phyloP scores from a whole-genome alignment of 2,113 vertebrate genomes.

The Poecilia latipinna region DNA sequence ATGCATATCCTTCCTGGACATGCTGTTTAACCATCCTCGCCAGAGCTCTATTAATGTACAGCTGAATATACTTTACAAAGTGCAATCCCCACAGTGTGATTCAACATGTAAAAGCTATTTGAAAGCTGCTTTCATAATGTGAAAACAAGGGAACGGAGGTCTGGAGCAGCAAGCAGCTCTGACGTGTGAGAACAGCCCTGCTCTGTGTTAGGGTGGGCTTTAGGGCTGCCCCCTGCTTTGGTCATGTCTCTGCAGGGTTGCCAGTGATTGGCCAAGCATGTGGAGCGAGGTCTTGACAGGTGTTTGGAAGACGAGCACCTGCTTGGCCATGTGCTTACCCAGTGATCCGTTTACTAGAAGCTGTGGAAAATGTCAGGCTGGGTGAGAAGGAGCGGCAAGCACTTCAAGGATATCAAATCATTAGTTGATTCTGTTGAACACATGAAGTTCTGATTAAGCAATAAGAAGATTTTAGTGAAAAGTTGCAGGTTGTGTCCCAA shows the following conservation, averaged over 20 bases:
- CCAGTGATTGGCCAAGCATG: slow-evolving; percentile 76
- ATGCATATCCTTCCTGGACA: slow-evolving; percentile 61
- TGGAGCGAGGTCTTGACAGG: slow-evolving; percentile 74
- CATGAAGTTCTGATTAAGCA: background rate
- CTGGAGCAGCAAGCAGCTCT: slow-evolving; percentile 6
- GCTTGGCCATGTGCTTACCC: slow-evolving; percentile 83
- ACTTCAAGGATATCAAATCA: background rate
- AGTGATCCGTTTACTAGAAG: slow-evolving; percentile 82
- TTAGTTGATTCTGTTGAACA: background rate
- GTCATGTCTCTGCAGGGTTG: slow-evolving; percentile 69
- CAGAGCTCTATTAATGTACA: slow-evolving; percentile 52
- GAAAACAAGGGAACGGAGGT: slow-evolving; percentile 19
- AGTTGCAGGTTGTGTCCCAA: background rate
- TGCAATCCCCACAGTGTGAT: slow-evolving; percentile 26
- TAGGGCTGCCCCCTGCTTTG: slow-evolving; percentile 83
- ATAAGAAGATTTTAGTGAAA: background rate
- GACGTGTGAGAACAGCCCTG: slow-evolving; percentile 48
- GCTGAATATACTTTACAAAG: slow-evolving; percentile 37
- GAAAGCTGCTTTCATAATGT: slow-evolving; percentile 24
- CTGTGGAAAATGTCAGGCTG: slow-evolving; percentile 71
- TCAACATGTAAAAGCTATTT: slow-evolving; percentile 34
- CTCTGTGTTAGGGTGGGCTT: slow-evolving; percentile 77
- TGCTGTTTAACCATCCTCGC: slow-evolving; percentile 60
- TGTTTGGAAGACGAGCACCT: slow-evolving; percentile 82
- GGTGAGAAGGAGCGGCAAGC: slow-evolving; percentile 41